phyloP scores from a whole-genome alignment of 1,140 invertebrate species.

The Belonocnema kinseyi region DNA sequence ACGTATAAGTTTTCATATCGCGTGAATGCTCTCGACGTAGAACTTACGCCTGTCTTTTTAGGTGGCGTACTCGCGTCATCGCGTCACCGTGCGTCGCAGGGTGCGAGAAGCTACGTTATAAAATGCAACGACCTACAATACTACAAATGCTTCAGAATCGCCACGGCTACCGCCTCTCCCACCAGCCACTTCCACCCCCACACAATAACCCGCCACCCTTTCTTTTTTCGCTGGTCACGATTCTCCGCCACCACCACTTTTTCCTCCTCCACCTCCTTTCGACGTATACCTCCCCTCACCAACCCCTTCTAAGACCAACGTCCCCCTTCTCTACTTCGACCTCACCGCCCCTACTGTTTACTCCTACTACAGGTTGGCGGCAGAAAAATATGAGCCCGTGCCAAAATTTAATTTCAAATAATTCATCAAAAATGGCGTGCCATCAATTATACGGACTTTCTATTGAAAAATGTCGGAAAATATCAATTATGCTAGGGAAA shows the following conservation, averaged over 20 bases:
- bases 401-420: constrained; percentile 18
- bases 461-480: background rate
- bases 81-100: constrained; percentile 51
- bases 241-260: constrained; percentile 30
- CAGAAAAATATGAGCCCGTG: background rate
- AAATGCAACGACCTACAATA: constrained; percentile 74
- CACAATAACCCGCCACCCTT: constrained; percentile 7
- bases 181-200: constrained; percentile 22
- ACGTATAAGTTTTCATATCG: constrained; percentile 45
- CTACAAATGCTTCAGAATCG: constrained; percentile 69
- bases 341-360: constrained; percentile 17
- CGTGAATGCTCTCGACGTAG: constrained; percentile 45
- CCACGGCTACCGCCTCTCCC: constrained; percentile 47
- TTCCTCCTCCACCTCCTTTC: constrained; percentile 31
- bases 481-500: too few relatives aligned
- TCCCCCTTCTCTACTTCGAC: constrained; percentile 28
- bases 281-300: constrained; percentile 38
- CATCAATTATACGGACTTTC: background rate
- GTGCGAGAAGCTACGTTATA: constrained; percentile 67
- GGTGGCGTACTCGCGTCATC: constrained; percentile 4
- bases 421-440: background rate
- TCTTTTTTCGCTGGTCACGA: background rate
- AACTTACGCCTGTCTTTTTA: constrained; percentile 42
- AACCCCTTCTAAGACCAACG: background rate
- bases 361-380: constrained; percentile 13